phyloP scores from a whole-genome alignment of 2,888 invertebrate genomes.

The Scelioninae gen. 1 region DNA sequence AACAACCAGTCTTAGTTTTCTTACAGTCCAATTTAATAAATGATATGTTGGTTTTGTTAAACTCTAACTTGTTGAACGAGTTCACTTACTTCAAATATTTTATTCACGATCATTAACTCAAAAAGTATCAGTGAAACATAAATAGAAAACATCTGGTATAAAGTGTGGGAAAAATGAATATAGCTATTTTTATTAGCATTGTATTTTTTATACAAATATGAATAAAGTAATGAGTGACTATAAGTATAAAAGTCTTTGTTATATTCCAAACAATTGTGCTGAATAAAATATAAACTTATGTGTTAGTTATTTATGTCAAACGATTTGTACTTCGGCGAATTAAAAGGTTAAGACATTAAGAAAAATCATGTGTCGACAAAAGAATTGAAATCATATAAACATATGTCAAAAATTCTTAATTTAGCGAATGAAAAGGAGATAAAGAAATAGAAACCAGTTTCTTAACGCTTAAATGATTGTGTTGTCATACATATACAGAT shows the following conservation, averaged over 20 bases:
- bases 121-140: no score
- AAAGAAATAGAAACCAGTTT: constrained; percentile 57
- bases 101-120: constrained; percentile 19
- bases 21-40: constrained; percentile 11
- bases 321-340: no score
- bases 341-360: constrained; percentile 36
- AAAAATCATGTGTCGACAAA: constrained; percentile 59
- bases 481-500: no score
- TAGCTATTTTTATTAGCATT: no score
- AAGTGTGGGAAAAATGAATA: no score
- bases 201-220: no score
- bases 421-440: constrained; percentile 31
- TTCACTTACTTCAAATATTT: constrained; percentile 12
- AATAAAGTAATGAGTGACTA: no score
- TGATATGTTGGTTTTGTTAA: background rate
- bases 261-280: no score
- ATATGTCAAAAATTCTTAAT: constrained; percentile 58
- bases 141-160: background rate
- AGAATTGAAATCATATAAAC: constrained; percentile 30
- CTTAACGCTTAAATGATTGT: constrained; percentile 44
- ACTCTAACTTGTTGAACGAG: constrained; percentile 24
- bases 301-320: background rate
- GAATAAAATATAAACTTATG: constrained; percentile 47
- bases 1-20: background rate
- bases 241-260: no score